Base-by-base conservation (phyloP, 2,113 vertebrate species). In the Lophius piscatorius region DNA sequence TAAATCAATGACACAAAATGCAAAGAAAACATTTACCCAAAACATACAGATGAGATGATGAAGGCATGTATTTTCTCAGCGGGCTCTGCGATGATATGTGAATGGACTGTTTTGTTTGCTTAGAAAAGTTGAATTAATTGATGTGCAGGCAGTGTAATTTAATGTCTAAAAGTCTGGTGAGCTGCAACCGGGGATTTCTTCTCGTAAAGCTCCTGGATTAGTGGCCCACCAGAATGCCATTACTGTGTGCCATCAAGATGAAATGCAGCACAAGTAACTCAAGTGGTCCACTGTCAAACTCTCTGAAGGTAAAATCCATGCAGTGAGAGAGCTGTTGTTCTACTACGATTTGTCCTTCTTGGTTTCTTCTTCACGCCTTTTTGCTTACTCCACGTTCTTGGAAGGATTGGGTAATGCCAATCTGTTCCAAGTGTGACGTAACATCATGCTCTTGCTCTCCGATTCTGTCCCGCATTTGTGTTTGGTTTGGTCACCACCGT, bases 381-480 rank as follows among this genome's bases (percentile, higher is more conserved):
- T 47, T 10, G 4, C 54, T 67, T 77, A 56, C 54, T 76, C 47
- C 28, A 39, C 54, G 18, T 66, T 33, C 55, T 78, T 81, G 88
- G 88, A 87, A 90, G 70, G 76, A 81, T 80, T 80, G 78, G 54
- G 82, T 89, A 87, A 90, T 89, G 65, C 56, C 31, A 52, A 5
- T 85, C 74, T 59, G 78, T 75, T 86, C 88, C 91, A 88, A 88
- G 81, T 85, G 89, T 90, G 82, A 92, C 78, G 71, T 52, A 75
- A 86, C 55, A 63, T 68, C 39, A 38, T 9, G 9, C 63, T 68
- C 33, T 46, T 44, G 36, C 35, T 16, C 54, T 41, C 55, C 13
- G 18, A 46, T 54, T 49, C 49, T 33, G 33, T 44, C 50, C 54
- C 70, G 63, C 90, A 87, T 91, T 87, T 91, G 91, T 86, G 90